phyloP scores from a whole-genome alignment of 2,113 vertebrate species.

The Elgaria multicarinata region DNA sequence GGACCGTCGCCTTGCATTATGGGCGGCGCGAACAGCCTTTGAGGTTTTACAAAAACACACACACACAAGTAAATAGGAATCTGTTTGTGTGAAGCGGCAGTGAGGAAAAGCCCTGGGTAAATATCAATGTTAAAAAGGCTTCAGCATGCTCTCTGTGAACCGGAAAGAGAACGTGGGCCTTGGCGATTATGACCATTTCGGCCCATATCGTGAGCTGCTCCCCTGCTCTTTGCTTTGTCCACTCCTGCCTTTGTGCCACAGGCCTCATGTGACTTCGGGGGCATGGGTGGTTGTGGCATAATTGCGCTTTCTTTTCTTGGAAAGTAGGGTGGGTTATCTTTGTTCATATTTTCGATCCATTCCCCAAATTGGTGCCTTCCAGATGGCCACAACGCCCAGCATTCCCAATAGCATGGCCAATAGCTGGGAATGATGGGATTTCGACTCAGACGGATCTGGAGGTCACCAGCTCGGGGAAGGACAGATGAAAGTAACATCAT shows the following conservation, averaged over 20 bases:
- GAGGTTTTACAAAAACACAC: slow-evolving; percentile 65
- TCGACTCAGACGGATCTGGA: too few species aligned
- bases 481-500: not conserved
- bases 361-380: too few species aligned
- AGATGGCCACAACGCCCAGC: too few species aligned
- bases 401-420: too few species aligned
- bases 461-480: too few species aligned
- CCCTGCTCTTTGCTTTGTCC: too few species aligned
- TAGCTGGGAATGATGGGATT: too few species aligned
- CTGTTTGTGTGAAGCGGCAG: slow-evolving; percentile 32
- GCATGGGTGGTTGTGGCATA: not conserved
- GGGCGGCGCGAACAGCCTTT: slow-evolving; percentile 67
- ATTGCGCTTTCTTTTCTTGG: not conserved
- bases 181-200: not conserved
- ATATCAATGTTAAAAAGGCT: slow-evolving; percentile 64
- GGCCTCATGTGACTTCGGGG: not conserved
- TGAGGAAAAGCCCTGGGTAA: slow-evolving; percentile 59
- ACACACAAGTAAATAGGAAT: slow-evolving; percentile 52
- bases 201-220: not conserved
- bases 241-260: not conserved
- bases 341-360: not conserved
- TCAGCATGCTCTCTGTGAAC: accelerated
- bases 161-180: accelerated
- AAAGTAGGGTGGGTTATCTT: not conserved
- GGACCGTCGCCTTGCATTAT: slow-evolving; percentile 51